A percentile compares a stretch with the other conserved stretches of the same genome.
These are phyloP conservation scores for Callospermophilus lateralis DNA, from an alignment of 2,113 vertebrate species.

Conservation along the genomic window DNA sequence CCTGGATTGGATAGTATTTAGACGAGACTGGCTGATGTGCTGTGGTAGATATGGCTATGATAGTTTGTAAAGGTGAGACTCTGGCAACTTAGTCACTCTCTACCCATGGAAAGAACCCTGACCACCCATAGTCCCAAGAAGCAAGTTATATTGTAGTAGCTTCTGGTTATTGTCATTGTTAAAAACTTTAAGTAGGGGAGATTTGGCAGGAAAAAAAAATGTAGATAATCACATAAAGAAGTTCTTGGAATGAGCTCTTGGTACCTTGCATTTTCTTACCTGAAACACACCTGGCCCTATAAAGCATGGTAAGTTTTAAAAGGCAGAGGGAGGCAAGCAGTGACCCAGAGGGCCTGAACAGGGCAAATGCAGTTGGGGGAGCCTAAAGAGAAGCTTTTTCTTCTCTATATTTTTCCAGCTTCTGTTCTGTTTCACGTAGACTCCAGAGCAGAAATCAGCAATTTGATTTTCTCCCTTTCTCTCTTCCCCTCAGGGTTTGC, in stretches of 20 bases:
- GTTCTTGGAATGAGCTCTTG: background rate
- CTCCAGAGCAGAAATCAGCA: background rate
- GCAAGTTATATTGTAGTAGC: background rate
- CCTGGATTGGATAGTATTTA: background rate
- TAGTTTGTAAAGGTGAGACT: background rate
- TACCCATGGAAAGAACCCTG: background rate
- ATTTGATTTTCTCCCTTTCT: background rate
- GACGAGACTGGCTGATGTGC: background rate
- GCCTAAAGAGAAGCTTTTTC: background rate
- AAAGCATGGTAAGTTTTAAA: background rate
- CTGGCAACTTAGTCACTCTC: background rate
- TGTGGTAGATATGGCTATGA: background rate
- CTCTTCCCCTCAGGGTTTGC: background rate
- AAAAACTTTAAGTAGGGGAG: background rate
- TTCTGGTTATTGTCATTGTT: constrained; percentile 15
- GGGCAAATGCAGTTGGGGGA: background rate
- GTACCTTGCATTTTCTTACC: background rate
- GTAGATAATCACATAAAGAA: background rate
- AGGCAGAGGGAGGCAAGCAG: background rate
- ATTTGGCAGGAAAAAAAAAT: background rate
- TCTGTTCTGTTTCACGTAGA: constrained; percentile 10
- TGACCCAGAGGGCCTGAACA: background rate
- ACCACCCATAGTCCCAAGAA: background rate
- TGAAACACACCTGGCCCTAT: background rate
- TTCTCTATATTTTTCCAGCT: background rate